Conservation (phyloP, 2,888 invertebrate species). For the Limnephilus rhombicus region DNA sequence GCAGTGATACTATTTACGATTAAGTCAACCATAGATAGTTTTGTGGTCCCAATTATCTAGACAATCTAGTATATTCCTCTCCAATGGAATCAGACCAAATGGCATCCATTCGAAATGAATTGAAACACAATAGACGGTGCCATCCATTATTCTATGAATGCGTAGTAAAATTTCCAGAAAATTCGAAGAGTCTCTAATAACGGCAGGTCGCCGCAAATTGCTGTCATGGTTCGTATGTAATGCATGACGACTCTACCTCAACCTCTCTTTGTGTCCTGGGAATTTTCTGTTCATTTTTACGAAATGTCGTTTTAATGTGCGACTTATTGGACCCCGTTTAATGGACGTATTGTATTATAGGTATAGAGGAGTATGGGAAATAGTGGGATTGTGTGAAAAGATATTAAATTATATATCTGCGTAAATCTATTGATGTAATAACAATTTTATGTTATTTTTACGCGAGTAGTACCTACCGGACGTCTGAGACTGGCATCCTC, state of each 20-base stretch:
- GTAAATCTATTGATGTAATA: background rate
- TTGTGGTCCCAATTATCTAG: background rate
- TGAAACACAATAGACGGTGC: constrained; percentile 57
- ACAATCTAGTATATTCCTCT: background rate
- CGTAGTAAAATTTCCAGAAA: constrained; percentile 40
- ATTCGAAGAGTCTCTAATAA: constrained; percentile 27
- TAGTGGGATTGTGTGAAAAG: background rate
- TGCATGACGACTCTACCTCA: constrained; percentile 11
- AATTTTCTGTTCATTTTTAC: constrained; percentile 26
- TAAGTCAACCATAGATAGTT: no score
- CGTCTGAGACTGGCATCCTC: no score
- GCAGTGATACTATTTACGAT: no score
- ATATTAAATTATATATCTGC: background rate
- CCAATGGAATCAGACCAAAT: constrained; percentile 31
- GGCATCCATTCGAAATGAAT: constrained; percentile 50
- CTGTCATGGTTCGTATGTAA: constrained; percentile 21
- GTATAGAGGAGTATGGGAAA: constrained; percentile 3
- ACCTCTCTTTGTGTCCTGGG: constrained; percentile 49
- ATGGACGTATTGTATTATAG: constrained; percentile 39
- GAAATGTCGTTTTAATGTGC: constrained; percentile 55
- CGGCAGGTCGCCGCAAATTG: constrained; percentile 45
- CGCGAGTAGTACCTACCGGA: no score
- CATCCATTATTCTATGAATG: constrained; percentile 45
- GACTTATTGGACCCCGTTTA: constrained; percentile 53
- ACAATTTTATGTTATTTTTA: no score